These are phyloP conservation scores for Echinometra lucunter DNA, from an alignment of 53 echinoderm and acorn worm genomes.

Conservation along the genomic window DNA sequence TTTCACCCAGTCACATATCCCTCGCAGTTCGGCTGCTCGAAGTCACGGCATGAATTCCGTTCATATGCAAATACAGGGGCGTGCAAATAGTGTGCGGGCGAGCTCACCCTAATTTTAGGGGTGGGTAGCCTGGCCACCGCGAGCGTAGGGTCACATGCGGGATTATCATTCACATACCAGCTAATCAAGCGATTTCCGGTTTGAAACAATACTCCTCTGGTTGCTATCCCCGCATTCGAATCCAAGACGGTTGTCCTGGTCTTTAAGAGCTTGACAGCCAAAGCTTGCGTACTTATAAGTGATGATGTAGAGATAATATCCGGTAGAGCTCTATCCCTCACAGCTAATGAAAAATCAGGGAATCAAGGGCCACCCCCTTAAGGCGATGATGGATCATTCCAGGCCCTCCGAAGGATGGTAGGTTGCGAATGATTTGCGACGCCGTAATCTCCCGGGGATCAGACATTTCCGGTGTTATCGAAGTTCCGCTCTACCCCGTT, in stretches of 20 bases:
- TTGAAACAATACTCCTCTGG: conserved; percentile 61
- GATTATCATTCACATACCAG: conserved; percentile 50
- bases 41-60: conserved; percentile 68
- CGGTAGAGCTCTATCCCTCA: conserved; percentile 28
- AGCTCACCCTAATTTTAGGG: conserved; percentile 34
- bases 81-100: conserved; percentile 55
- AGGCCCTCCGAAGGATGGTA: conserved; percentile 50
- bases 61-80: conserved; percentile 74
- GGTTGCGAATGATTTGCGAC: conserved; percentile 73
- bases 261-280: conserved; percentile 26
- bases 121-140: neutral
- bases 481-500: conserved; percentile 73
- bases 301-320: conserved; percentile 59
- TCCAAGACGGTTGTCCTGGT: conserved; percentile 42
- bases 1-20: conserved; percentile 65
- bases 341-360: neutral
- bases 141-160: conserved; percentile 2
- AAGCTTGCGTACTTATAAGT: conserved; percentile 4
- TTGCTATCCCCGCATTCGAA: neutral
- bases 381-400: conserved; percentile 61
- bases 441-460: conserved; percentile 69
- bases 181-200: conserved; percentile 68
- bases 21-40: conserved; percentile 67
- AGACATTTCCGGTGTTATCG: conserved; percentile 72
- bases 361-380: conserved; percentile 38